These are phyloP conservation scores for Paramormyrops kingsleyae DNA, from an alignment of 2,113 vertebrate genomes.

Conservation along the genomic window DNA sequence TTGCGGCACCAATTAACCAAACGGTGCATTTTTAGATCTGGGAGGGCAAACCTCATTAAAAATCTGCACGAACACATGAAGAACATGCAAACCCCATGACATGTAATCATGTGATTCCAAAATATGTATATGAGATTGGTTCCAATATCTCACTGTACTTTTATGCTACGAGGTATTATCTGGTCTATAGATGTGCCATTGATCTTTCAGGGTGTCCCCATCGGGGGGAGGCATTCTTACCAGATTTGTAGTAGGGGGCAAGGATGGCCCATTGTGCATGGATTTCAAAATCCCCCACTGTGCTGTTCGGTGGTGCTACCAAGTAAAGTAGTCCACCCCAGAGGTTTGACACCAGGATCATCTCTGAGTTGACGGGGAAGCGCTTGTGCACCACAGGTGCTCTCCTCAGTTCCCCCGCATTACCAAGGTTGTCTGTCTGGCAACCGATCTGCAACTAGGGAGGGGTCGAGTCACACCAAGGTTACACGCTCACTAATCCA, in stretches of 20 bases:
- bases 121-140: not conserved
- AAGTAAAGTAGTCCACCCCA: slow-evolving; percentile 64
- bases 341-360: slow-evolving; percentile 51
- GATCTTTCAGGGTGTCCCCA: not conserved
- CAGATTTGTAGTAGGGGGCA: slow-evolving; percentile 61
- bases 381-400: slow-evolving; percentile 45
- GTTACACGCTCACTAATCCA: not conserved
- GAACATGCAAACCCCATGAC: not conserved
- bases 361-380: slow-evolving; percentile 42
- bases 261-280: slow-evolving; percentile 49
- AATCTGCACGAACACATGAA: not conserved
- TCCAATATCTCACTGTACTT: not conserved
- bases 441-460: slow-evolving; percentile 63
- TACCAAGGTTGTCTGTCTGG: slow-evolving; percentile 56
- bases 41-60: not conserved
- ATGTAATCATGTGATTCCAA: not conserved
- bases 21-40: not conserved
- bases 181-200: not conserved
- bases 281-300: slow-evolving; percentile 36
- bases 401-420: slow-evolving; percentile 37
- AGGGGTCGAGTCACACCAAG: not conserved
- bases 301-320: slow-evolving; percentile 48
- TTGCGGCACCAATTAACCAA: not conserved
- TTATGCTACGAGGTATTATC: too few species aligned
- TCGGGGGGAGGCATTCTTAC: slow-evolving; percentile 32